Base-by-base conservation (phyloP, 2,797 vertebrate species). In the Ceyx erithaca region DNA sequence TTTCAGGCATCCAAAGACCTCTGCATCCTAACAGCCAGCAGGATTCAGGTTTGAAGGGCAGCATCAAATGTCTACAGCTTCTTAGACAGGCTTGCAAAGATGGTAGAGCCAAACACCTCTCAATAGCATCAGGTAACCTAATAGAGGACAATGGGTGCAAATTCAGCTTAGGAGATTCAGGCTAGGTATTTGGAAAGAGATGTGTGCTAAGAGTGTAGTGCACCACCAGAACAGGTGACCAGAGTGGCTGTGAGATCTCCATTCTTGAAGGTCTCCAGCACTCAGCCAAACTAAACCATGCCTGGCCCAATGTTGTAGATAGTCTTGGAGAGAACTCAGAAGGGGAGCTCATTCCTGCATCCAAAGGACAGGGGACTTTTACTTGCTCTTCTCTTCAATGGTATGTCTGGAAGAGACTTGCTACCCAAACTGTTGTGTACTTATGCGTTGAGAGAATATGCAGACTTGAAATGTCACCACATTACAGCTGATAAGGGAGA, bases 401-500 rank as follows among this genome's bases (percentile, higher is more conserved):
- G 14, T 5, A 2, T 8, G 8, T 15, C 75, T 70, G 49, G 26
- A n/a, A 76, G 67, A 80, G 37, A 22, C 15, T 49, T 62, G 25
- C 15, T 51, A 71, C 61, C 57, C 33, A 15, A 77, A 58, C 22
- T 16, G 2, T 30, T 80, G 89, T 59, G 66, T 75, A 3, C 9
- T 58, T 83, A 7, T 45, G 67, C 71, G 35, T 21, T 89, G 75
- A 85, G 68, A 57, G 78, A 75, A 67, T n/a, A 94, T 46, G 25
- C 26, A 68, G 71, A 41, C 71, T 89, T 80, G 80, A 91, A 86
- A 94, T 91, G 90, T 88, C 83, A 80, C 57, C 86, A 90, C 71
- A 31, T 96, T 80, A 73, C 40, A 77, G 71, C 71, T 94, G 92
- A 45, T 87, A 90, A 92, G 89, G 64, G 87, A 88, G 85, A 57